Conservation (phyloP, 2,113 vertebrate genomes). For the Cygnus buccinator region DNA sequence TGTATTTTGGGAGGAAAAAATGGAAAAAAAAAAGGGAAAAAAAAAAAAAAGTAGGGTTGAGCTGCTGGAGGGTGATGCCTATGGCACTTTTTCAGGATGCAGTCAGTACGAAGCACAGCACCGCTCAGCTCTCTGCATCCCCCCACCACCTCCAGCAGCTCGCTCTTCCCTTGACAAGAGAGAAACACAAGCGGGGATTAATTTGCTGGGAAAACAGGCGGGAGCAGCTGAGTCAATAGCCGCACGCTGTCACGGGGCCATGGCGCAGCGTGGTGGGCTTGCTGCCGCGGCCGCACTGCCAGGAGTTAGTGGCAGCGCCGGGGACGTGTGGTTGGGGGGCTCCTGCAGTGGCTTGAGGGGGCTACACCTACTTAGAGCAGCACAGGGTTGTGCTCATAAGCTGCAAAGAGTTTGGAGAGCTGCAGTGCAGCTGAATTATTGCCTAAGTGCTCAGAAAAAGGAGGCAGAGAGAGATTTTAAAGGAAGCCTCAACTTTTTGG, state of each 20-base stretch:
- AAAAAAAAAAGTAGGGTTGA: background rate
- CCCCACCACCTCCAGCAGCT: accelerated
- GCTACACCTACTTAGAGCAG: background rate
- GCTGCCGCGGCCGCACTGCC: background rate
- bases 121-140: background rate
- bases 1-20: background rate
- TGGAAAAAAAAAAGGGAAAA: background rate
- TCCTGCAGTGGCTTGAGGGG: background rate
- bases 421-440: background rate
- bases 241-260: accelerated
- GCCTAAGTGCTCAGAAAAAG: background rate
- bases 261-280: background rate
- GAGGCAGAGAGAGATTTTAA: background rate
- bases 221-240: background rate
- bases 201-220: background rate
- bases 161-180: background rate
- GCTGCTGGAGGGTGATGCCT: background rate
- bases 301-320: background rate
- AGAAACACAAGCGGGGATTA: background rate
- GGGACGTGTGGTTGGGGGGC: background rate
- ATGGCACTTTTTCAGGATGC: background rate
- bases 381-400: background rate
- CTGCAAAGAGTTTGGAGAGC: background rate
- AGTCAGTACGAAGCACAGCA: background rate
- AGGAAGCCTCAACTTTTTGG: background rate